Evolutionary conservation across 2,888 invertebrate genomes (phyloP), one percentile per base, ranked within the genome.

Genomic region (Cerceris rybyensis): DNA sequence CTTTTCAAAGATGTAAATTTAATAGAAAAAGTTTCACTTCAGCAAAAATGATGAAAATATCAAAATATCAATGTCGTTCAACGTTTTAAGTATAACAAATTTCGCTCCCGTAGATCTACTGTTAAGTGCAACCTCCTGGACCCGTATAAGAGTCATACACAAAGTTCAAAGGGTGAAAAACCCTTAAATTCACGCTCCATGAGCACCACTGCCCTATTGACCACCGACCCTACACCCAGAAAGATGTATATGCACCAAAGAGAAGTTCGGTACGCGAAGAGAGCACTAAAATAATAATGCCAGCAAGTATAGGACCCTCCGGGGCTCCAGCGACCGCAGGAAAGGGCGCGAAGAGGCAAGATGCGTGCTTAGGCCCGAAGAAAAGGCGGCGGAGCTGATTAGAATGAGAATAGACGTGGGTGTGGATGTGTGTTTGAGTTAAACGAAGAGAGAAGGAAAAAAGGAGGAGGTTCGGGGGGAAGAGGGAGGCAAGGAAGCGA

Each of bases 391-490:
- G 82, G 80, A 81, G 85, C 86, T 88, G 90, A 91, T 90, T 91
- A 89, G 90, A 91, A 90, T 90, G 89, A 89, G 89, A 91, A 90
- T 90, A 87, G 88, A 88, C 88, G 88, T 88, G 88, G 90, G 90
- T 89, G 89, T 88, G 87, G 84, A 87, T 86, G 83, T 75, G 78
- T 73, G 75, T 70, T 75, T 63, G 78, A 69, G 70, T 60, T 57
- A 55, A 61, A 80, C 66, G 75, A 78, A 71, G 81, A 66, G 70
- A 60, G 73, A 68, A 54, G 49, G 68, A 52, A 63, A 69, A 42
- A 69, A 70, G 42, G 49, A 69, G 61, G 58, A 39, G 2, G 17
- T 42, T 16, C 46, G 41, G 63, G 65, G 54, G 64, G 59, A 16
- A 63, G 8, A 43, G 43, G 43, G 67, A 70, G 69, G 41, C 54